A percentile compares a stretch with the other conserved stretches of the same genome.
These are phyloP conservation scores for Yoshiicerus persimilis DNA, from an alignment of 1,140 invertebrate species.

Conservation along the genomic window DNA sequence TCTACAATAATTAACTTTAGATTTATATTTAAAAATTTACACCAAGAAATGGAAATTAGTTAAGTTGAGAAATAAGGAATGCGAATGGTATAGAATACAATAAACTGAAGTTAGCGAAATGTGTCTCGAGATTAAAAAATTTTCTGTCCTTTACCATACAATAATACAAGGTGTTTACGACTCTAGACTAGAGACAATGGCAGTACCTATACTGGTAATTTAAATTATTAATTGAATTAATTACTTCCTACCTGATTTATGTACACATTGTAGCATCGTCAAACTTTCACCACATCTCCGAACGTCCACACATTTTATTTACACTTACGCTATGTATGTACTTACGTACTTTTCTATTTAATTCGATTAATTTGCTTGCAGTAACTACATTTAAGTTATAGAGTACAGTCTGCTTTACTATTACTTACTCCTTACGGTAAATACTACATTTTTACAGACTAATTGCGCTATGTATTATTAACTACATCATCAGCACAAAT, in stretches of 20 bases:
- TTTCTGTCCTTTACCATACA: too few species aligned
- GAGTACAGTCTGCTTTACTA: neutral
- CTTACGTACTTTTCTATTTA: neutral
- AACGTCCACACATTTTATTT: neutral
- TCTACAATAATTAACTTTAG: too few species aligned
- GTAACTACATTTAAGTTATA: too few species aligned
- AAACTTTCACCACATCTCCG: neutral
- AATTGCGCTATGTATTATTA: neutral
- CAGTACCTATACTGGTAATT: neutral
- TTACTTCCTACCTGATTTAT: neutral
- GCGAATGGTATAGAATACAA: neutral
- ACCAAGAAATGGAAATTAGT: too few species aligned
- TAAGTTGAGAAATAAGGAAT: neutral
- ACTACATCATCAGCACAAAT: too few species aligned
- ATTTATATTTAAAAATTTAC: too few species aligned
- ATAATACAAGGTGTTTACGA: neutral
- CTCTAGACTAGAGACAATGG: too few species aligned
- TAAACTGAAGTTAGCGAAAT: neutral
- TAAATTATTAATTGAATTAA: neutral
- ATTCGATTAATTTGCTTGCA: too few species aligned
- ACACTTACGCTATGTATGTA: neutral
- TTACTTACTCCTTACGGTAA: neutral
- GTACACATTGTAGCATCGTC: constrained; percentile 13
- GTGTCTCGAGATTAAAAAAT: neutral
- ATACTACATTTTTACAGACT: neutral